Conservation (phyloP, 1,140 invertebrate species). For the Popillia japonica region DNA sequence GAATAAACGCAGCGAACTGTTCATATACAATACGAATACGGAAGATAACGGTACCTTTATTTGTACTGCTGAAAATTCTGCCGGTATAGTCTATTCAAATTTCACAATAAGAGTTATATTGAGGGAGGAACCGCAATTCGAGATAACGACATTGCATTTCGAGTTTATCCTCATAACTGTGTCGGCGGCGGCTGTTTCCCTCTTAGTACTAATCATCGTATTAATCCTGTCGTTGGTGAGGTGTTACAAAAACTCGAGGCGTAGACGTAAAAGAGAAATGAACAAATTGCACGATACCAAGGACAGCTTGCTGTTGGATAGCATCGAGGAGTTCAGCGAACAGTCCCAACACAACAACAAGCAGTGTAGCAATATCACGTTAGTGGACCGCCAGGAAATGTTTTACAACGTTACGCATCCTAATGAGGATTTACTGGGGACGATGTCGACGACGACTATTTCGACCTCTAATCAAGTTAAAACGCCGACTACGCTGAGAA, state of each 20-base stretch:
- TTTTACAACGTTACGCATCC: slow-evolving; percentile 41
- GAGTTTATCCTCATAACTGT: slow-evolving; percentile 74
- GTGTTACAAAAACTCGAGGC: slow-evolving; percentile 64
- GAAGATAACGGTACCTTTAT: slow-evolving; percentile 84
- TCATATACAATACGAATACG: slow-evolving; percentile 76
- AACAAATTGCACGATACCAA: slow-evolving; percentile 44
- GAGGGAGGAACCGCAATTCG: slow-evolving; percentile 73
- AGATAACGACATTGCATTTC: slow-evolving; percentile 68
- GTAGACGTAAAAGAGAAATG: slow-evolving; percentile 43
- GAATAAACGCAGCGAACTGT: slow-evolving; percentile 78
- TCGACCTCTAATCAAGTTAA: slow-evolving; percentile 52
- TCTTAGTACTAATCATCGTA: slow-evolving; percentile 69
- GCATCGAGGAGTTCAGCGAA: slow-evolving; percentile 46
- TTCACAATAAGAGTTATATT: slow-evolving; percentile 78
- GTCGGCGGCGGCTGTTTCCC: slow-evolving; percentile 67
- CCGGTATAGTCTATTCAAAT: slow-evolving; percentile 77
- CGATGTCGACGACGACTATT: slow-evolving; percentile 53
- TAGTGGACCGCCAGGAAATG: slow-evolving; percentile 27
- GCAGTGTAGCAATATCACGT: slow-evolving; percentile 27
- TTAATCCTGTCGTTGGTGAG: slow-evolving; percentile 69
- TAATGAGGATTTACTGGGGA: slow-evolving; percentile 44
- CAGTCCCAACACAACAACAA: slow-evolving; percentile 45
- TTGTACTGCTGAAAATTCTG: slow-evolving; percentile 83
- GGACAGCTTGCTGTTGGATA: slow-evolving; percentile 48
- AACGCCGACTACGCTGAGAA: slow-evolving; percentile 59